Evolutionary conservation across 2,113 vertebrate genomes (phyloP).

Genomic region (Sinocyclocheilus grahami): DNA sequence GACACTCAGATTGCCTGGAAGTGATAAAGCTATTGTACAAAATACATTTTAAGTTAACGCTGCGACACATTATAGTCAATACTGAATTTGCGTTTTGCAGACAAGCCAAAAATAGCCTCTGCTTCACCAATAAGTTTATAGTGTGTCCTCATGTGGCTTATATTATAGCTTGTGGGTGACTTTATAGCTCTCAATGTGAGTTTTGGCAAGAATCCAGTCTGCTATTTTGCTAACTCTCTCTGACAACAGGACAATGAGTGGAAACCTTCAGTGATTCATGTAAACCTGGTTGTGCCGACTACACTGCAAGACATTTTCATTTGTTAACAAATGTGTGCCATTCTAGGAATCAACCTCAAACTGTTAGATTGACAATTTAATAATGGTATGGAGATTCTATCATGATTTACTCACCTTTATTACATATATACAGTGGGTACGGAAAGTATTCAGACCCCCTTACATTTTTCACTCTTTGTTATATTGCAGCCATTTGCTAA

Average conservation of each 20-base stretch:
- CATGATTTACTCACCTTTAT: not conserved
- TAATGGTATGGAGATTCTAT: no score
- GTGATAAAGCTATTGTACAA: not conserved
- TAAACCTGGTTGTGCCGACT: constrained; percentile 61
- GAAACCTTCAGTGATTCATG: constrained; percentile 66
- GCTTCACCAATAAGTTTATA: constrained; percentile 57
- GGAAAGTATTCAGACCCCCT: no score
- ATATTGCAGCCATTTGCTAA: no score
- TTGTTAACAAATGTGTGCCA: constrained; percentile 62
- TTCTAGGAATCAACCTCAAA: constrained; percentile 21
- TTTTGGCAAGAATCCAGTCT: constrained; percentile 66
- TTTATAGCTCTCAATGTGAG: constrained; percentile 69
- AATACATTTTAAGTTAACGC: not conserved
- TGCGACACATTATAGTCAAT: not conserved
- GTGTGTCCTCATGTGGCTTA: constrained; percentile 65
- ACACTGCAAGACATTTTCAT: constrained; percentile 56
- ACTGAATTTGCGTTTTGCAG: constrained; percentile 24
- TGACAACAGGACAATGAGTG: constrained; percentile 65
- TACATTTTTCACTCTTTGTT: no score
- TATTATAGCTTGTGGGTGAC: constrained; percentile 61
- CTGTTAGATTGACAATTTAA: not conserved
- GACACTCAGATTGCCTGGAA: constrained; percentile 3
- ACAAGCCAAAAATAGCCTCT: constrained; percentile 58
- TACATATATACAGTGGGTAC: no score
- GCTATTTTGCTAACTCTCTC: constrained; percentile 59